Base-by-base conservation (phyloP, 1,140 invertebrate genomes). In the Cecropterus lyciades region DNA sequence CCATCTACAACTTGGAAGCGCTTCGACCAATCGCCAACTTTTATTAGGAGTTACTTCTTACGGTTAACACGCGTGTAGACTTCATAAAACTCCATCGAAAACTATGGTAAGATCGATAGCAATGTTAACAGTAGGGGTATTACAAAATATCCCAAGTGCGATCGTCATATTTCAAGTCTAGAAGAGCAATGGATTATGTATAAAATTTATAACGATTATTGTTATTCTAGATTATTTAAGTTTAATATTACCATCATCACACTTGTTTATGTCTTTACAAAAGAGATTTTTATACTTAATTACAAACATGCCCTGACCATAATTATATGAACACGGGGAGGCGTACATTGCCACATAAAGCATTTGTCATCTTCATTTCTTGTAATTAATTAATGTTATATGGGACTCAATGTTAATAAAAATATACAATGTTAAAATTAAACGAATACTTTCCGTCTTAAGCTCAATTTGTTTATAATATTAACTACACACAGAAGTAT, bases 351-450 rank as follows among this genome's bases (percentile, higher is more conserved):
- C 11, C 11, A 13, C n/a, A 11, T 49, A 49, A 33, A n/a, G 10
- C 11, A n/a, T 40, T 9, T 40, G n/a, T 20, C 20, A 9, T 40
- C n/a, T n/a, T 40, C 37, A 40, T 40, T 40, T 49, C 3, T n/a
- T 20, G 10, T 45, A 6, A 4, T 17, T 20, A 20, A 20, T 20
- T 49, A 13, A 49, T 49, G 17, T 48, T 2, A 24, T 49, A 49
- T 49, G 48, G 48, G 48, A 49, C 48, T 27, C 48, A 49, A 49
- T 49, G 20, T 49, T 49, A 49, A 24, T 24, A 11, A 49, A 49
- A 49, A 24, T 48, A 27, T 49, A 49, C 48, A 49, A 46, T 46
- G 43, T 46, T 46, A 46, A 46, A 46, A 17, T 30, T 30, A 30
- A 30, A 30, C 3, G 11, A 13, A 27, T 49, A 7, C 14, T 27